These are phyloP conservation scores for Omphaloscelis lunosa DNA, from an alignment of 2,888 invertebrate genomes.

Conservation along the genomic window DNA sequence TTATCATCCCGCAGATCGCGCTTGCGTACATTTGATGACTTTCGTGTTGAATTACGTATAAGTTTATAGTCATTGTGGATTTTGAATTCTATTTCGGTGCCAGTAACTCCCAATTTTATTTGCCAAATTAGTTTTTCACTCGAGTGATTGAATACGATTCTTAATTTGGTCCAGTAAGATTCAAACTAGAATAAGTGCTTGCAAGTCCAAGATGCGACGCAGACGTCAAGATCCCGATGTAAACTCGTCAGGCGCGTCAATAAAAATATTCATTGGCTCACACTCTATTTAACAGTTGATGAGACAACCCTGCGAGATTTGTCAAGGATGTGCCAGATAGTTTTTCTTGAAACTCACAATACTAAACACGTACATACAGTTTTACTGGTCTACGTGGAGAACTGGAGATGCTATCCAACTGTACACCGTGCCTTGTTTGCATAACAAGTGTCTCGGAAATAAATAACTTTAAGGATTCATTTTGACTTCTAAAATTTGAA, in stretches of 20 bases:
- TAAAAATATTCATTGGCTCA: conserved; percentile 90
- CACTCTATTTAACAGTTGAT: conserved; percentile 89
- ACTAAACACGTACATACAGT: conserved; percentile 56
- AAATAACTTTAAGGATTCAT: conserved; percentile 44
- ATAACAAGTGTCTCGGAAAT: conserved; percentile 54
- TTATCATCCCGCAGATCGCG: conserved; percentile 85
- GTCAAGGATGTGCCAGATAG: conserved; percentile 78
- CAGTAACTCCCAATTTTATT: conserved; percentile 66
- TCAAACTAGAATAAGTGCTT: conserved; percentile 62
- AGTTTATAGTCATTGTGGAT: conserved; percentile 41
- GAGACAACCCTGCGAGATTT: conserved; percentile 80
- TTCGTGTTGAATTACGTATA: conserved; percentile 76
- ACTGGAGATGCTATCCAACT: conserved; percentile 60
- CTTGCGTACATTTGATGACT: conserved; percentile 82
- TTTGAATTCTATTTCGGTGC: conserved; percentile 69
- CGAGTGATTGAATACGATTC: conserved; percentile 60
- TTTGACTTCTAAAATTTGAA: conserved; percentile 37
- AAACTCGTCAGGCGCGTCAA: conserved; percentile 87
- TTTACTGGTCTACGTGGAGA: conserved; percentile 60
- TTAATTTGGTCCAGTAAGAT: conserved; percentile 68
- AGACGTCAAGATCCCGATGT: conserved; percentile 73
- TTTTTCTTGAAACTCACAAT: conserved; percentile 61
- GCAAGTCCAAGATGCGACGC: conserved; percentile 65
- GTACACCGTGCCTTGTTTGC: conserved; percentile 58
- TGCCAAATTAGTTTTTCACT: conserved; percentile 20